A percentile compares a stretch with the other conserved stretches of the same genome.
Evolutionary conservation across 2,888 invertebrate species (phyloP).

Genomic region (Pollenia griseotomentosa): DNA sequence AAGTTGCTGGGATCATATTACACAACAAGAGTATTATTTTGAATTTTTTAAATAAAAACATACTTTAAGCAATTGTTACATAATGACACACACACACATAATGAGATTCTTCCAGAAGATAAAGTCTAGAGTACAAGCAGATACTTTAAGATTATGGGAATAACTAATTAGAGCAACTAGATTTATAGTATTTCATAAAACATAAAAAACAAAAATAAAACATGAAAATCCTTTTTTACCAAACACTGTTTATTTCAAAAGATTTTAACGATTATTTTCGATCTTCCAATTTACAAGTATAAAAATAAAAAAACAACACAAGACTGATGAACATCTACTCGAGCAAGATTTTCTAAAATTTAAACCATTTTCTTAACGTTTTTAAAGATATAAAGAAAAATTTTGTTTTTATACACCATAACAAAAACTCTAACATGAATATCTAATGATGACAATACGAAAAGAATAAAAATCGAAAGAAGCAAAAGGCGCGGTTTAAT

Average conservation of each 20-base stretch:
- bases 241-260: conserved; percentile 48
- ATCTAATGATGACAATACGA: conserved; percentile 54
- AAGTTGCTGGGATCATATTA: conserved; percentile 19
- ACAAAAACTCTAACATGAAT: conserved; percentile 59
- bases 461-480: conserved; percentile 11
- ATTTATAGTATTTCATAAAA: conserved; percentile 49
- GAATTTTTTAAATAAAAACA: conserved; percentile 10
- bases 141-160: conserved; percentile 16
- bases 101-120: conserved; percentile 17
- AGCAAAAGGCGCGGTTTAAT: conserved; percentile 63
- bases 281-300: background rate
- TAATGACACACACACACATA: conserved; percentile 16
- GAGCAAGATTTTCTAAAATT: conserved; percentile 22
- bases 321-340: conserved; percentile 9
- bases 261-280: conserved; percentile 56
- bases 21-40: conserved; percentile 32
- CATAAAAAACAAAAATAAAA: conserved; percentile 38
- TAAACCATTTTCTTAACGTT: conserved; percentile 30
- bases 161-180: conserved; percentile 61
- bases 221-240: conserved; percentile 67
- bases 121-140: conserved; percentile 2
- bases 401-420: background rate
- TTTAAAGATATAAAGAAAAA: conserved; percentile 45
- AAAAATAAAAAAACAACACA: background rate
- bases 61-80: conserved; percentile 40